Evolutionary conservation across 1,140 invertebrate genomes (phyloP).

Genomic region (Pentalonia nigronervosa): DNA sequence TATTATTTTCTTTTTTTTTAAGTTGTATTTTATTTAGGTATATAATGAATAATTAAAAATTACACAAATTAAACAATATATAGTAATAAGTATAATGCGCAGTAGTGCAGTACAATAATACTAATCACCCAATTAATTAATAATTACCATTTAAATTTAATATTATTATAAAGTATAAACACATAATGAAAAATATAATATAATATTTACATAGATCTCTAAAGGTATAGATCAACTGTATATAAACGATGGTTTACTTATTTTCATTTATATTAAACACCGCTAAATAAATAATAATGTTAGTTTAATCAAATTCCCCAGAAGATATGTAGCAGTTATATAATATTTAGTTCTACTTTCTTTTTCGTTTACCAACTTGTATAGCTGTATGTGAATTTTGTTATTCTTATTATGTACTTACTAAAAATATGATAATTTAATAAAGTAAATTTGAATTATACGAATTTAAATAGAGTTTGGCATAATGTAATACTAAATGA

Average conservation of each 20-base stretch:
- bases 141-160: background rate
- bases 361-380: background rate
- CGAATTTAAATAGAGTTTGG: background rate
- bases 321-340: background rate
- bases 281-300: background rate
- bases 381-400: background rate
- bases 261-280: background rate
- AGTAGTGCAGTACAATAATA: background rate
- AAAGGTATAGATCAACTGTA: background rate
- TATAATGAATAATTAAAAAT: background rate
- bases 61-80: background rate
- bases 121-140: background rate
- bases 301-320: background rate
- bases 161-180: background rate
- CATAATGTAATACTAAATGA: background rate
- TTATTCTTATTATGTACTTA: background rate
- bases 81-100: background rate
- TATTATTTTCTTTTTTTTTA: background rate
- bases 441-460: background rate
- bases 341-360: background rate
- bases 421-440: background rate
- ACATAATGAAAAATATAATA: too few species aligned
- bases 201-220: background rate
- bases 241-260: background rate
- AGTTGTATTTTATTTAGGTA: background rate